Evolutionary conservation across 2,888 invertebrate species (phyloP).

Genomic region (Mylabris sibirica): DNA sequence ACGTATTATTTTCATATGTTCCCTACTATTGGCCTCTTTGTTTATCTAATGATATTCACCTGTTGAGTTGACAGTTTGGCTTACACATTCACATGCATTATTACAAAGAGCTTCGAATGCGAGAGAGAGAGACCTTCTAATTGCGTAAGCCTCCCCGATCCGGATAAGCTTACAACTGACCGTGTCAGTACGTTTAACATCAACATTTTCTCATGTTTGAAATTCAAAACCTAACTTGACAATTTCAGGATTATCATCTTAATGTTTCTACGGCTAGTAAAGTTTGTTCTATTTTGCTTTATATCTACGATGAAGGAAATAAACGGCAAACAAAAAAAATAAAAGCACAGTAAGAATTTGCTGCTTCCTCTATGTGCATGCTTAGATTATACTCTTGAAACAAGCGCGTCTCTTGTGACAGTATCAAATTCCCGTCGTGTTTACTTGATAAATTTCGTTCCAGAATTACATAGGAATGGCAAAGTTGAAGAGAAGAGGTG

Average conservation of each 20-base stretch:
- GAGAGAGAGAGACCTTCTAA: slow-evolving; percentile 35
- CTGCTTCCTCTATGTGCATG: not conserved
- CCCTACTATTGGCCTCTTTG: slow-evolving; percentile 14
- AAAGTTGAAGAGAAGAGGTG: slow-evolving; percentile 18
- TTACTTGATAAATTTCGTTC: slow-evolving; percentile 37
- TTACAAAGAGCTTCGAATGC: slow-evolving; percentile 34
- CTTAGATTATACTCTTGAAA: not conserved
- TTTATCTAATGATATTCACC: slow-evolving; percentile 41
- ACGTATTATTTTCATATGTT: slow-evolving; percentile 28
- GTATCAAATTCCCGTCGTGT: slow-evolving; percentile 38
- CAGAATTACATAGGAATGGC: slow-evolving; percentile 9
- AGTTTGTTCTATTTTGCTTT: not conserved
- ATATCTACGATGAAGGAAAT: not conserved
- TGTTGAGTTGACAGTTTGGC: slow-evolving; percentile 40
- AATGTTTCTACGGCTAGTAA: not conserved
- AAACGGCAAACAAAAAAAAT: not conserved
- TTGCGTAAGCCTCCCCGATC: slow-evolving; percentile 39
- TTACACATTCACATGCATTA: slow-evolving; percentile 15
- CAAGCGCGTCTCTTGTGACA: slow-evolving; percentile 21
- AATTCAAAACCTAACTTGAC: not conserved
- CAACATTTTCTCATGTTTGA: slow-evolving; percentile 6
- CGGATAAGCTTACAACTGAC: slow-evolving; percentile 39
- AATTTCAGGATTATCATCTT: not conserved
- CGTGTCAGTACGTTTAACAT: slow-evolving; percentile 28
- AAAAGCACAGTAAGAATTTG: not conserved